Evolutionary conservation across 2,113 vertebrate species (phyloP), one percentile per base, ranked within the genome.

Genomic region (Oryzias curvinotus): DNA sequence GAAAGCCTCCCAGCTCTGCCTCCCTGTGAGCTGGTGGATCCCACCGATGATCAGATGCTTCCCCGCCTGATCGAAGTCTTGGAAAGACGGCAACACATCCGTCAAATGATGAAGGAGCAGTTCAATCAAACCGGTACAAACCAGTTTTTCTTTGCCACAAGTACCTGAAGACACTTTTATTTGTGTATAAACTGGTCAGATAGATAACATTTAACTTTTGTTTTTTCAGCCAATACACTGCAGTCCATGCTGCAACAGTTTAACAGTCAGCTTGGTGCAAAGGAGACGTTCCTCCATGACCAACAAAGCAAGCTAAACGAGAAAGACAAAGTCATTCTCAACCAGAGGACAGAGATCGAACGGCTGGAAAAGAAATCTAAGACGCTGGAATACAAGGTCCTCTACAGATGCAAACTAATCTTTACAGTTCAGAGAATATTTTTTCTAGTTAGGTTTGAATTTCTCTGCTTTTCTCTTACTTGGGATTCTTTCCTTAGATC

Each of bases 301-400:
- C 92, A 93, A 41, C 81, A 68, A 43, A 92, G 87, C 58, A 95
- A 93, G 47, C 81, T 99, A 23, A 76, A 82, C 1, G 96, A 99
- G 53, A 98, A 93, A 53, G 95, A 99, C 19, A 96, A 90, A 80
- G 45, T 91, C 30, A 92, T 99, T 44, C 16, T 76, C 14, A 92
- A 77, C 62, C 96, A 98, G 83, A 95, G 73, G 65, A 41, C 54
- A 0, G 96, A 98, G 79, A 62, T 98, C 0, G 96, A 98, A 16
- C 92, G 94, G 0, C 68, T 96, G 42, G 96, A 97, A 76, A 99
- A 98, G 85, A 98, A 96, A 78, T 92, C 92, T 16, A 98, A 96
- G 85, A 98, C 95, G 3, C 81, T 99, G 76, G 96, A 99, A 59
- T 96, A 96, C 70, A 98, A 99, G 95, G 97, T 98, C 16, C 5